Percentiles rank a stretch among this genome's conserved stretches.
phyloP scores from a whole-genome alignment of 2,797 vertebrate genomes.

The Austrolebias charrua region DNA sequence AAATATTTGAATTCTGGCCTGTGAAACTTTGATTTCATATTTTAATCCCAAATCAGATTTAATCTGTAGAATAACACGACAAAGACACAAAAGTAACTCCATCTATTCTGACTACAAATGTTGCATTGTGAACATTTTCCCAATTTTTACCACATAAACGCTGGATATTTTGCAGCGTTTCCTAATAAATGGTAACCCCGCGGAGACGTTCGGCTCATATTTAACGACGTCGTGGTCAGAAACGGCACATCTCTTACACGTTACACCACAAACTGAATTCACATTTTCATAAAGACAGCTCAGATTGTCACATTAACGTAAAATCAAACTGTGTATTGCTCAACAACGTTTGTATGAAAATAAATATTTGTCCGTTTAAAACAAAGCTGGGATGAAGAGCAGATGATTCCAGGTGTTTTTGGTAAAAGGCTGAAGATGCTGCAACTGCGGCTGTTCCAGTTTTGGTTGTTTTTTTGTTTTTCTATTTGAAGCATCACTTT shows the following conservation, averaged over 20 bases:
- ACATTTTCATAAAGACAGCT: conserved; percentile 40
- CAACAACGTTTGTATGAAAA: conserved; percentile 24
- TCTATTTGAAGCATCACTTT: conserved; percentile 14
- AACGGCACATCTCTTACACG: background rate
- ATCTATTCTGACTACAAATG: conserved; percentile 8
- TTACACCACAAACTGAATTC: conserved; percentile 26
- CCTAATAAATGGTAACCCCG: background rate
- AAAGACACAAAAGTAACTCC: conserved; percentile 13
- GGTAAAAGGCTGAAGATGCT: conserved; percentile 75
- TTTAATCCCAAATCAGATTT: background rate
- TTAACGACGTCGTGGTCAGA: conserved; percentile 1
- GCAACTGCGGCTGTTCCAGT: conserved; percentile 8
- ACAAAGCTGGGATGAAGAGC: conserved; percentile 31
- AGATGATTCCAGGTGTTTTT: conserved; percentile 66
- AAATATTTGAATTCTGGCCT: too few species aligned
- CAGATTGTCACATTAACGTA: conserved; percentile 75
- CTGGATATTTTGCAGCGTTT: conserved; percentile 17
- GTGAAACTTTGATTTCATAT: background rate
- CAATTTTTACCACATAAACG: conserved; percentile 26
- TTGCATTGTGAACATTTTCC: conserved; percentile 23
- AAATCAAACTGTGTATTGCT: conserved; percentile 48
- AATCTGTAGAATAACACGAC: background rate
- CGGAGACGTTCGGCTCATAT: conserved; percentile 31
- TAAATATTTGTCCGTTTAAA: conserved; percentile 30
- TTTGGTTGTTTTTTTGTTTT: conserved; percentile 26